Conservation (phyloP, 2,888 invertebrate species). For the Melinaea marsaeus region DNA sequence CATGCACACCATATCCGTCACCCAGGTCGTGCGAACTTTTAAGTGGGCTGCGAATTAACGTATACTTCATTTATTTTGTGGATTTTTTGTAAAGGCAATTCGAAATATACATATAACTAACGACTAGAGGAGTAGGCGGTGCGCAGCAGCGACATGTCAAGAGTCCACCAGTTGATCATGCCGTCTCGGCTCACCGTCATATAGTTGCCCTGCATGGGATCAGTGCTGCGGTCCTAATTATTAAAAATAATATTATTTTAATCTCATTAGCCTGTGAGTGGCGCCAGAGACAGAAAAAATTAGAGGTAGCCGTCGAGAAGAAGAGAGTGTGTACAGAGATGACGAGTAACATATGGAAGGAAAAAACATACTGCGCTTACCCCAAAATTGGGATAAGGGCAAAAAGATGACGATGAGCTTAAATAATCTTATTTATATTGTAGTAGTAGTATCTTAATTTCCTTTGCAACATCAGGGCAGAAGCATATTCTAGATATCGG, state of each 20-base stretch:
- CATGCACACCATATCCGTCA: constrained; percentile 84
- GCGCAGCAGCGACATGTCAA: constrained; percentile 81
- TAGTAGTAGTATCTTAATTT: constrained; percentile 31
- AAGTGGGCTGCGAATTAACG: constrained; percentile 65
- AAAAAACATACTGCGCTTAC: too few species aligned
- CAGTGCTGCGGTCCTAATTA: constrained; percentile 71
- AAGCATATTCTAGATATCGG: constrained; percentile 81
- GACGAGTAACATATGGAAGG: too few species aligned
- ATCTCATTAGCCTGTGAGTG: background rate
- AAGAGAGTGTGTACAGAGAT: too few species aligned
- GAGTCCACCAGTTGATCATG: constrained; percentile 86
- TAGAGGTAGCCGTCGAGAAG: too few species aligned
- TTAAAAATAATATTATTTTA: background rate
- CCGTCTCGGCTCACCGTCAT: constrained; percentile 88
- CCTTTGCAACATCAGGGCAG: constrained; percentile 78
- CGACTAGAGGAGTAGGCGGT: constrained; percentile 81
- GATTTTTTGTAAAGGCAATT: background rate
- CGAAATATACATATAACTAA: constrained; percentile 48
- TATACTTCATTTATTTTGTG: background rate
- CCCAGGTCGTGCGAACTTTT: constrained; percentile 82
- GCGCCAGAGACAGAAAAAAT: too few species aligned
- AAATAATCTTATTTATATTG: too few species aligned
- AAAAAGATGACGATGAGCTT: too few species aligned
- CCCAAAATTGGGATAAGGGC: too few species aligned
- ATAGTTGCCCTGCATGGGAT: constrained; percentile 82